Evolutionary conservation across 2,113 vertebrate species (phyloP).

Genomic region (Salvelinus sp.): DNA sequence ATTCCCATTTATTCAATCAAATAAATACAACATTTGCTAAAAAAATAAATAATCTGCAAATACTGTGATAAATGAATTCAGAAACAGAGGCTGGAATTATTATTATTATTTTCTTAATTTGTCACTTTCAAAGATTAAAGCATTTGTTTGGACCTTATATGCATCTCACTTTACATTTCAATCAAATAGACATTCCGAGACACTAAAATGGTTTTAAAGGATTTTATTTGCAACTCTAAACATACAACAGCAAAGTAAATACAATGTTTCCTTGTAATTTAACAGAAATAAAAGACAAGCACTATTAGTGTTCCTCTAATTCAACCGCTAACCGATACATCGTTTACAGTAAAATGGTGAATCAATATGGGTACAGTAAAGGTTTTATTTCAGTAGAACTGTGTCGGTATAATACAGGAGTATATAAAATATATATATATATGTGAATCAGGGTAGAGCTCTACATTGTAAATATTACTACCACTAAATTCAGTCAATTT

Average conservation of each 20-base stretch:
- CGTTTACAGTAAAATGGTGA: not conserved
- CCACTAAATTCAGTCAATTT: conserved; percentile 13
- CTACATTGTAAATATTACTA: conserved; percentile 33
- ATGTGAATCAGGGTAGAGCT: conserved; percentile 21
- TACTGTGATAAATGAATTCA: not conserved
- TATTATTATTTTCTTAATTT: too few species aligned
- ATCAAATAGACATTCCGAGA: conserved; percentile 33
- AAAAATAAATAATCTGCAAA: conserved; percentile 37
- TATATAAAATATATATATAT: conserved; percentile 59
- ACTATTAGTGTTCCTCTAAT: not conserved
- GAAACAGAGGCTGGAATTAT: not conserved
- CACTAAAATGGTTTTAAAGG: not conserved
- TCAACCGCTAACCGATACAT: not conserved
- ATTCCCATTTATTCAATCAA: conserved; percentile 33
- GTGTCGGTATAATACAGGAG: not conserved
- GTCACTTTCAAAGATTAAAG: not conserved
- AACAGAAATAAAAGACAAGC: not conserved
- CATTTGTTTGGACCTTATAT: not conserved
- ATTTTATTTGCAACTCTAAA: not conserved
- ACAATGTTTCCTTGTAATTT: not conserved
- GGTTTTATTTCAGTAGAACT: conserved; percentile 13
- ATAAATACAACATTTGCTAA: conserved; percentile 33
- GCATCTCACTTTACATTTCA: not conserved
- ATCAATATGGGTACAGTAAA: conserved; percentile 8
- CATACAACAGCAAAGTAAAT: not conserved